Base-by-base conservation (phyloP, 2,888 invertebrate genomes). In the Agonopterix subpropinquella region DNA sequence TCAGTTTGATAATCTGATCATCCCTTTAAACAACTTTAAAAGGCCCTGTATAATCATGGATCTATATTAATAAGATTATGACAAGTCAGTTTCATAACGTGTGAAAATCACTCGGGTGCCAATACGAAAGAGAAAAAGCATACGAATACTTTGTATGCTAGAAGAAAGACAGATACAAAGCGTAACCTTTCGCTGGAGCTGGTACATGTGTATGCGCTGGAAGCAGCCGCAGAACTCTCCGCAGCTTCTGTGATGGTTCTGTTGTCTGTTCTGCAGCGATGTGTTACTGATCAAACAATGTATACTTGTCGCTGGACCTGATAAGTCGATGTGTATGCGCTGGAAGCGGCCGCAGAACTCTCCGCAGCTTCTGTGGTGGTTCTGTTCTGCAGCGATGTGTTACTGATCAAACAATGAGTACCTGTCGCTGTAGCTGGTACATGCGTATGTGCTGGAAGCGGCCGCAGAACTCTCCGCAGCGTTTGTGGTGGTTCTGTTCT, bases 361-460 rank as follows among this genome's bases (percentile, higher is more conserved):
- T 2, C 83, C 73, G 0, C 91, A 90, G 11, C 92, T 89, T n/a
- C n/a, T 1, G 13, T 13, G 13, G 2, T 13, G 13, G 13, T 13
- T 13, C 13, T 13, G 13, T 13, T 13, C 13, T 13, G 13, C 1
- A 13, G 13, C 13, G 13, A 13, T 13, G 1, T 13, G 13, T 13
- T 13, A 13, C 1, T 13, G 13, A 13, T 13, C 13, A 13, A 13
- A 2, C 13, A 13, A 13, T 13, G 13, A 2, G 1, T 13, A 13
- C 13, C 13, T 13, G 13, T 13, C 13, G 13, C 13, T 13, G 13
- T 13, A 13, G 1, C 13, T 13, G 13, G 13, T 13, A 13, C n/a
- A 94, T 72, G 73, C 92, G 92, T 62, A 93, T 92, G 41, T 94
- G 80, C 7, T 92, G 91, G 75, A 93, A 94, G 53, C 94, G 77